Base-by-base conservation (phyloP, 2,888 invertebrate species). In the Homarus gammarus region DNA sequence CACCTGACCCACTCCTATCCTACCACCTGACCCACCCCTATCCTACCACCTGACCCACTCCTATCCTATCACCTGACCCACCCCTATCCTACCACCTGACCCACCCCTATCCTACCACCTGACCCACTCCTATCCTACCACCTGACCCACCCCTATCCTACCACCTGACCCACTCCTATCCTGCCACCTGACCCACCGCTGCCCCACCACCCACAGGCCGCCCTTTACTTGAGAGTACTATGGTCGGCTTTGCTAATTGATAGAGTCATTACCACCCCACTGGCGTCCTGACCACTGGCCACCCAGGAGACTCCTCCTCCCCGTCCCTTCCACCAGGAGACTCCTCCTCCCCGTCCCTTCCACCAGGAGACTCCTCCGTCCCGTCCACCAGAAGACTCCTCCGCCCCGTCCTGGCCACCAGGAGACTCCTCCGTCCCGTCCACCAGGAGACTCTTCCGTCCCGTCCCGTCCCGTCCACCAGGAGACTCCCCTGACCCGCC, bases 211-310 rank as follows among this genome's bases (percentile, higher is more conserved):
- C 40, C 75, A 75, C n/a, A 33, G n/a, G 40, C 75, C 2, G 36
- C 40, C 75, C n/a, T n/a, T n/a, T n/a, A n/a, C n/a, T n/a, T n/a
- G n/a, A n/a, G n/a, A n/a, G n/a, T n/a, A n/a, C n/a, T n/a, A n/a
- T n/a, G n/a, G n/a, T n/a, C 38, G 38, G 12, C n/a, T 10, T 38
- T 75, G 49, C 77, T 77, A 77, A 77, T 77, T 77, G 49, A 77
- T 77, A 77, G 77, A 77, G 77, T 18, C 77, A 77, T 77, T 77
- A 27, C 15, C 27, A 70, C 33, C 10, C 38, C 18, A 5, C 27
- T 22, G 12, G 2, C 38, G 49, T 49, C 31, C 44, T 15, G 77
- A 77, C 77, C 75, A 75, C 10, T 38, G 36, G 70, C 70, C 33
- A 33, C 36, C 33, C 70, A 31, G 70, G 18, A 36, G 70, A 18